Base-by-base conservation (phyloP, 2,113 vertebrate genomes). In the Tricholaema leucomelas region DNA sequence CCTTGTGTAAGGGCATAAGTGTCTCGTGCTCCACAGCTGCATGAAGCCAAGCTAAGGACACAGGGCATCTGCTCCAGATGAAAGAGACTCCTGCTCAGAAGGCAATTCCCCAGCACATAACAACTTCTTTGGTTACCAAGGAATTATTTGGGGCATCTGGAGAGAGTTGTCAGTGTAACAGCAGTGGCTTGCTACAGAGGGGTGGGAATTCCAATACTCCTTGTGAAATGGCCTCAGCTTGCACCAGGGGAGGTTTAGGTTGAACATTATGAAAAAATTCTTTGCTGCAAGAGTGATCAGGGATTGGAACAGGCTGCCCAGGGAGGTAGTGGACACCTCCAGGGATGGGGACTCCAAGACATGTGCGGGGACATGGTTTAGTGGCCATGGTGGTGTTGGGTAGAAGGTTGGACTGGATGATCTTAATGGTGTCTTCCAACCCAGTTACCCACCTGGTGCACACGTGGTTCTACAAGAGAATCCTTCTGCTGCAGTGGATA, bases 41-140 rank as follows among this genome's bases (percentile, higher is more conserved):
- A 50, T 35, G 61, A 72, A 95, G 86, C 85, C 88, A 90, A 95
- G 77, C 28, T 92, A 85, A 95, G 84, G 88, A 90, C 71, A 80
- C 23, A 60, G 63, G 88, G 93, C 92, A 95, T 92, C 88, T 95
- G 86, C 64, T 93, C 78, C 91, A 92, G 91, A 95, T 92, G 84
- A 93, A 91, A 96, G 56, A 59, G 46, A 85, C 93, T 87, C 74
- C 0, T 82, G 28, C 31, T 85, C 52, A 60, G 54, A 92, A 82
- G 69, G 73, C 76, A 94, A 88, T 88, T 94, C 70, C 80, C 90
- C 18, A 72, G 27, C 75, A 85, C 25, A 61, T 66, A 93, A 91
- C 80, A 91, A 91, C 81, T 94, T 95, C 88, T 90, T 30, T 28
- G 69, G 64, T 96, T 95, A 85, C 81, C 10, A 63, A 74, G 64